These are phyloP conservation scores for Anorthoa munda DNA, from an alignment of 2,888 invertebrate genomes.

Conservation along the genomic window DNA sequence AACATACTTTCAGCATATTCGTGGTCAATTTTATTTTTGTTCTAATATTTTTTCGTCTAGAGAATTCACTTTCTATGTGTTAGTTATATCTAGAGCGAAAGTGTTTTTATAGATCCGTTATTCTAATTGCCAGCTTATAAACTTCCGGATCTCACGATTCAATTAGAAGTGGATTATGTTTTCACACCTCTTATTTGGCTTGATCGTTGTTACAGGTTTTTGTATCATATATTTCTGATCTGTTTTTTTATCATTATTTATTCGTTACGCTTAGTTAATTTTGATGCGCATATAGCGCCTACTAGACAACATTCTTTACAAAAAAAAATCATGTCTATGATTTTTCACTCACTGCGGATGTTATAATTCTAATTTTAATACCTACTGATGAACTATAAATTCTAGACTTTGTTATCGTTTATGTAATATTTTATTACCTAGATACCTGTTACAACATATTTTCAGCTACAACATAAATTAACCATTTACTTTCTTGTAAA, in stretches of 20 bases:
- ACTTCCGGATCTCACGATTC: slow-evolving; percentile 48
- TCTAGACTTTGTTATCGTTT: not conserved
- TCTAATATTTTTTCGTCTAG: not conserved
- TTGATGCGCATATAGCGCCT: not conserved
- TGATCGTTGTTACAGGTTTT: not conserved
- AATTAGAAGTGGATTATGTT: slow-evolving; percentile 42
- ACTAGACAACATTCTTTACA: not conserved
- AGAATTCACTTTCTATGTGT: slow-evolving; percentile 13
- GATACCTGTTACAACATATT: not conserved
- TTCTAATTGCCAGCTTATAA: slow-evolving; percentile 26
- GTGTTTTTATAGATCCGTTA: slow-evolving; percentile 51
- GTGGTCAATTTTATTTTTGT: not conserved
- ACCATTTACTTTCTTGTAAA: not conserved
- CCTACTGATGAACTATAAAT: not conserved
- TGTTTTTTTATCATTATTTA: not conserved
- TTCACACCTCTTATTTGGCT: slow-evolving; percentile 24
- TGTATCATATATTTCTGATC: not conserved
- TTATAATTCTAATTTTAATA: not conserved
- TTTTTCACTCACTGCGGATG: not conserved
- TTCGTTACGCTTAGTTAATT: not conserved
- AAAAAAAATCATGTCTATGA: not conserved
- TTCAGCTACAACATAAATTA: slow-evolving; percentile 1
- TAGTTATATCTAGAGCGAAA: slow-evolving; percentile 29
- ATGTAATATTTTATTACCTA: slow-evolving; percentile 16
- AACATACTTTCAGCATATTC: not conserved